Evolutionary conservation across 1,140 invertebrate species (phyloP).

Genomic region (Muscidifurax raptorellus): DNA sequence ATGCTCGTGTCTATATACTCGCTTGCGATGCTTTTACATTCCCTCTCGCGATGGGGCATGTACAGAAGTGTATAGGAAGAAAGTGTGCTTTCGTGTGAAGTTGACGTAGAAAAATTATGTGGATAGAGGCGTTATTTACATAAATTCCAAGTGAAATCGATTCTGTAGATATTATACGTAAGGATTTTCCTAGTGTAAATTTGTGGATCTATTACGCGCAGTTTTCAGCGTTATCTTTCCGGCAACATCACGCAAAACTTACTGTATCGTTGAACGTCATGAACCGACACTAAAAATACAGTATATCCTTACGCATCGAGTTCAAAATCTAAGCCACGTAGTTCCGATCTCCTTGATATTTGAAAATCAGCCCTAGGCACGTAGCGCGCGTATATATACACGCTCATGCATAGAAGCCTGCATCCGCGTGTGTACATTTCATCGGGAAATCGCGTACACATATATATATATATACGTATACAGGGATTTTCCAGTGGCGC

Average conservation of each 20-base stretch:
- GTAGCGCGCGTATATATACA: background rate
- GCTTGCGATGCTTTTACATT: slow-evolving; percentile 42
- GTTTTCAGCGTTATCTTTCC: no score
- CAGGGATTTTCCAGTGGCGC: background rate
- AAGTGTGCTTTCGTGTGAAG: no score
- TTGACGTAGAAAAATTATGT: no score
- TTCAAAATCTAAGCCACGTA: background rate
- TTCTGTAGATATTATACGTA: no score
- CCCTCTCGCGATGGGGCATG: slow-evolving; percentile 24
- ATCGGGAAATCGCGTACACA: background rate
- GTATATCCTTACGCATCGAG: background rate
- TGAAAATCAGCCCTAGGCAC: background rate
- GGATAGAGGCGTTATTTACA: no score
- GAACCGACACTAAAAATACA: no score
- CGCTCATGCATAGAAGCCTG: background rate
- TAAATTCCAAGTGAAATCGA: no score
- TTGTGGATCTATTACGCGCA: no score
- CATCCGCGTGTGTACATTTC: background rate
- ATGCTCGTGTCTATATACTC: background rate
- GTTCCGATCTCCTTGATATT: background rate
- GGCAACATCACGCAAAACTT: no score
- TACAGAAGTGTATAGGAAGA: background rate
- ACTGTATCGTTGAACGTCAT: no score
- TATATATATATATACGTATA: no score
- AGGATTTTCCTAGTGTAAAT: no score